A percentile compares a stretch with the other conserved stretches of the same genome.
Conservation (phyloP, 1,140 invertebrate species). For the Mya arenaria region DNA sequence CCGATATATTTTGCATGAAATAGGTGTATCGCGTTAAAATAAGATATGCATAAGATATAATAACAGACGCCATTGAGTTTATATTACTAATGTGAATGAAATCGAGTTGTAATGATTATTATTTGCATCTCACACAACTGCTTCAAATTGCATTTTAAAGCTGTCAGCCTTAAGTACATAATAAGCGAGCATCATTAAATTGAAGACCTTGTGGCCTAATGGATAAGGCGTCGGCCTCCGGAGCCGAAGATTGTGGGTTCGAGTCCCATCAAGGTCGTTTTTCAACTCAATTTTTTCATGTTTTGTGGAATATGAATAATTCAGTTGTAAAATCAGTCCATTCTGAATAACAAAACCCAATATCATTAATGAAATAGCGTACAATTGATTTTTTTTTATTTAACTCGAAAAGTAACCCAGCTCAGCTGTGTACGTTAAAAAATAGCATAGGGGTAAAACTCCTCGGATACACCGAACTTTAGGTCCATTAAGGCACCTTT, state of each 20-base stretch:
- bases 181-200: neutral
- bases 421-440: neutral
- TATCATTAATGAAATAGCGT: neutral
- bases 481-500: no score
- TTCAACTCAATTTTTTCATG: neutral
- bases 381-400: no score
- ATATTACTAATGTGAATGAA: neutral
- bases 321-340: neutral
- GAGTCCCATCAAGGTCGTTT: constrained; percentile 81
- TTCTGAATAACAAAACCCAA: neutral
- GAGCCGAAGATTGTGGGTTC: constrained; percentile 82
- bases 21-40: neutral
- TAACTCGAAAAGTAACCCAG: no score
- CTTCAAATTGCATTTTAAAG: neutral
- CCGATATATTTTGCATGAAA: neutral
- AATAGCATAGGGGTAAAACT: neutral
- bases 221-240: constrained; percentile 83
- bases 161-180: neutral
- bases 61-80: neutral
- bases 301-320: neutral
- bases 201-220: constrained; percentile 81
- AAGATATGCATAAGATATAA: neutral
- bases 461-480: no score
- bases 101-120: neutral
- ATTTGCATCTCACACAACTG: neutral